Base-by-base conservation (phyloP, 2,113 vertebrate species). In the Cephalopholis sonnerati region DNA sequence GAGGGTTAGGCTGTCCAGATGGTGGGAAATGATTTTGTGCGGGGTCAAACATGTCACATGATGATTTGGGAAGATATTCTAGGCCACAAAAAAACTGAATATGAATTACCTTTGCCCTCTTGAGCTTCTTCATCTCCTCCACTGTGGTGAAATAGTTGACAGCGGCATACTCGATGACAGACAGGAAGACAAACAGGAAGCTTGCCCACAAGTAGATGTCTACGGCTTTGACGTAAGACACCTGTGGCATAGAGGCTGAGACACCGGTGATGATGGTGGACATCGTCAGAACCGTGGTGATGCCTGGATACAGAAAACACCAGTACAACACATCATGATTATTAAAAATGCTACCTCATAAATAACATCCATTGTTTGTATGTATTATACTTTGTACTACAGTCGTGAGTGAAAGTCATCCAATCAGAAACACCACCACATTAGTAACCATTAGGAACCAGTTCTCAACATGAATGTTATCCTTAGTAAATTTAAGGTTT, bases 131-230 rank as follows among this genome's bases (percentile, higher is more conserved):
- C 95, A 96, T 96, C 83, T 97, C 97, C 89, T 97, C 96, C 64
- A 95, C 88, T 0, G 97, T 97, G 77, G 97, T 98, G 91, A 98
- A 97, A 93, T 97, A 97, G 94, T 98, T 98, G 85, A 98, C 96
- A 0, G 97, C 96, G 18, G 97, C 97, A 0, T 97, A 98, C 87
- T 98, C 97, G 0, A 97, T 96, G 92, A 98, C 96, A 0, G 97
- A 97, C 53, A 98, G 95, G 89, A 98, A 98, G 66, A 95, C 94
- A 67, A 95, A 95, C 44, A 95, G 89, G 91, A 95, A 95, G 88
- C 97, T 98, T 85, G 96, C 96, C 97, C 97, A 97, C 90, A 99
- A 93, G 91, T 97, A 97, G 75, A 98, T 94, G 63, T 98, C 97
- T 90, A 97, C 96, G 1, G 97, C 97, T 93, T 97, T 98, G 91